Evolutionary conservation across 2,888 invertebrate species (phyloP), one percentile per base, ranked within the genome.

Genomic region (Tortricodes alternella): DNA sequence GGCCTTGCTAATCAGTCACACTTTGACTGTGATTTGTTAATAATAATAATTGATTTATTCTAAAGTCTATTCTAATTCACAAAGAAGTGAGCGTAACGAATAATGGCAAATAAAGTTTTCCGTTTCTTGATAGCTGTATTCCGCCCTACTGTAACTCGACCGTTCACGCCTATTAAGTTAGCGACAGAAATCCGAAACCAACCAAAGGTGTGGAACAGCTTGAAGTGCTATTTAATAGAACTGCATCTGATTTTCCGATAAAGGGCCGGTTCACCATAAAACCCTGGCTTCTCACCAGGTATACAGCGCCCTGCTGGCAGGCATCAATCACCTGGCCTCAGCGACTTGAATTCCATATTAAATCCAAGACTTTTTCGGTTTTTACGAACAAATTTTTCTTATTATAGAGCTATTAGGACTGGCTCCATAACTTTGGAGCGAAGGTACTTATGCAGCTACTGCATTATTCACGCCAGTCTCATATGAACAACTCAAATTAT

Each of bases 81-180:
- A n/a, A n/a, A n/a, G n/a, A n/a, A n/a, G n/a, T n/a, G n/a, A n/a
- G n/a, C n/a, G n/a, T n/a, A n/a, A n/a, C n/a, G n/a, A 24, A 35
- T 13, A 23, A 48, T 24, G 35, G 16, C 19, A 37, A 37, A 37
- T 52, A 16, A 18, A 37, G 24, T n/a, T 9, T 35, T 19, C 9
- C n/a, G n/a, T 35, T 43, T 52, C 32, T 43, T 34, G 43, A 19
- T 8, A 41, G 24, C 11, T 19, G 46, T 41, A 18, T 24, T 29
- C 21, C 9, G 32, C 37, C 29, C 38, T 59, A 56, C 62, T 62
- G 77, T 69, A 75, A 78, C 57, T 61, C 66, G 67, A 75, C 61
- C 68, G 64, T 71, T 70, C 70, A 72, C 71, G 73, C 64, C 64
- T 77, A 73, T 76, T 79, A 75, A 69, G 70, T 75, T 70, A 71